Percentiles rank a stretch among this genome's conserved stretches.
Conservation (phyloP, 2,888 invertebrate species). For the Iphiclides podalirius region DNA sequence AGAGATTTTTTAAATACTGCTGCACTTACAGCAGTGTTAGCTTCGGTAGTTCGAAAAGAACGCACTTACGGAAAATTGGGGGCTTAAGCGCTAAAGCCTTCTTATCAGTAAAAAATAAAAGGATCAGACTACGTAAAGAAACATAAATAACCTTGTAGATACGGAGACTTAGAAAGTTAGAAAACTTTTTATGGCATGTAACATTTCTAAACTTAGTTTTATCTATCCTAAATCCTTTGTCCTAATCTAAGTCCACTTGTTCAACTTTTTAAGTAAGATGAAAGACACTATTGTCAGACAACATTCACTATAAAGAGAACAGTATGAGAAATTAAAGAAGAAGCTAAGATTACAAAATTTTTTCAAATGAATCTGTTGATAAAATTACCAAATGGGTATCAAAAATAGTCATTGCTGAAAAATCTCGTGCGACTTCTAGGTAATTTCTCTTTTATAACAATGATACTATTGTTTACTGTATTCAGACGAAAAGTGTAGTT, state of each 20-base stretch:
- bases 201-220: conserved; percentile 20
- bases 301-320: too few species aligned
- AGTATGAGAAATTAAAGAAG: too few species aligned
- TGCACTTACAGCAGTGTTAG: neutral
- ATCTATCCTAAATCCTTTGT: conserved; percentile 16
- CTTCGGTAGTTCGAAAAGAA: conserved; percentile 7
- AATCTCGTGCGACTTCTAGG: too few species aligned
- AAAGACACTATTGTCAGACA: neutral
- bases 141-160: conserved; percentile 25
- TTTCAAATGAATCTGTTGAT: too few species aligned
- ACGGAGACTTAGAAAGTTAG: conserved; percentile 20
- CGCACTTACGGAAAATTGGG: conserved; percentile 14
- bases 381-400: too few species aligned
- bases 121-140: conserved; percentile 25
- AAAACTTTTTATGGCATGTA: conserved; percentile 26
- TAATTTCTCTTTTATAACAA: too few species aligned
- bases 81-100: conserved; percentile 19
- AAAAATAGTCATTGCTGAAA: too few species aligned
- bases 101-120: conserved; percentile 26
- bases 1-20: too few species aligned
- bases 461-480: too few species aligned
- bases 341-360: too few species aligned
- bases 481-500: too few species aligned
- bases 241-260: conserved; percentile 13
- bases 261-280: conserved; percentile 16